Base-by-base conservation (phyloP, 2,888 invertebrate species). In the Drosophila gaucha region DNA sequence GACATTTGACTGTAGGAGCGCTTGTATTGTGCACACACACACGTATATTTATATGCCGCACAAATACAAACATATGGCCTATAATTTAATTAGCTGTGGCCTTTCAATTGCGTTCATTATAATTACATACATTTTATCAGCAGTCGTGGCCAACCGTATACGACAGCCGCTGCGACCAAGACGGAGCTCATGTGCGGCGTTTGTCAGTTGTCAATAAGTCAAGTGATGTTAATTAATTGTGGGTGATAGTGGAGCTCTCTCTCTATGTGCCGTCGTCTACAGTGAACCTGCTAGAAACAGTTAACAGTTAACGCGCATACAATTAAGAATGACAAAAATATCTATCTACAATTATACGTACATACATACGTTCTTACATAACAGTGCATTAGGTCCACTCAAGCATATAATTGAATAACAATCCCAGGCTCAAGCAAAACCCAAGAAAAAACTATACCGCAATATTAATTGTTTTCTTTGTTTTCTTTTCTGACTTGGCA, bases 201-300 rank as follows among this genome's bases (percentile, higher is more conserved):
- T 70, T 77, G 77, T 83, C 85, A 14, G 52, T 70, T 83, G 83
- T 86, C 85, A 75, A 78, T 80, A 89, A 89, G 89, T 89, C 89
- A 89, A 89, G 85, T 89, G 89, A 84, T 86, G 86, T 89, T 89
- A 89, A 89, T 89, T 89, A 89, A 89, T 84, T 80, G 78, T 68
- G 80, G 66, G 62, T 70, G 74, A 84, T 83, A 86, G 74, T 68
- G 47, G 60, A 86, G 51, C 67, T 47, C 63, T 60, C 55, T 64
- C 68, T 79, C 31, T 22, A 20, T 24, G 14, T 49, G 49, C 16
- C 16, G 14, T 66, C 69, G 22, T 66, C 67, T 51, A 30, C 49
- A 26, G 78, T 50, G 54, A 77, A 71, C 58, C 64, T 85, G 85
- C 68, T 77, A 47, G 8, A 54, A 63, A 44, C 86, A 75, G 72